Conservation (phyloP, 2,113 vertebrate genomes). For the Hippocampus zosterae region DNA sequence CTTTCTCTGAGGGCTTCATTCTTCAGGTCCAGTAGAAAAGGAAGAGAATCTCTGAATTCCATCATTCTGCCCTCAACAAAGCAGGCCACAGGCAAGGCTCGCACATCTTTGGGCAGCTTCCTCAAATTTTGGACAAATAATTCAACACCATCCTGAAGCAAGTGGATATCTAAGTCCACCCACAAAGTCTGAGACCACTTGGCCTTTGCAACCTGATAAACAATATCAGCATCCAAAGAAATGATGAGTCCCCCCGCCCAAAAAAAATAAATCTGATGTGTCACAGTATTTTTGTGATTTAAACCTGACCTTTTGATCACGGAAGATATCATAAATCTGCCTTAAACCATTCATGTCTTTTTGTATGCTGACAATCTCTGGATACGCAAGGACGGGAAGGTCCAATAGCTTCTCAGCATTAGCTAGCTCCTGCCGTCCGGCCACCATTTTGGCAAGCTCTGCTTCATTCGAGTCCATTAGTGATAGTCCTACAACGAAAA, state of each 20-base stretch:
- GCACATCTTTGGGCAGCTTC: conserved; percentile 80
- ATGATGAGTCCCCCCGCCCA: neutral
- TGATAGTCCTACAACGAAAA: conserved; percentile 70
- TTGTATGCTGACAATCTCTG: conserved; percentile 77
- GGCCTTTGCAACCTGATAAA: conserved; percentile 78
- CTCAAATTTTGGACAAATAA: conserved; percentile 76
- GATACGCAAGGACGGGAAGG: conserved; percentile 77
- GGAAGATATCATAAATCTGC: conserved; percentile 81
- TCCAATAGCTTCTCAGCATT: conserved; percentile 87
- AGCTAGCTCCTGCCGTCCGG: conserved; percentile 69
- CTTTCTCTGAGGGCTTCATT: conserved; percentile 89
- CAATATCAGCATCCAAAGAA: neutral
- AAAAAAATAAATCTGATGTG: neutral
- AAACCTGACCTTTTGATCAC: conserved; percentile 68
- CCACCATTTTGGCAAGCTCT: conserved; percentile 76
- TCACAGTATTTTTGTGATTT: neutral
- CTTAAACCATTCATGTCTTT: conserved; percentile 79
- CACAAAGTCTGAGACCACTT: conserved; percentile 93
- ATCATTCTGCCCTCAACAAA: conserved; percentile 85
- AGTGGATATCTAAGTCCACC: conserved; percentile 83
- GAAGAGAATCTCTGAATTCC: conserved; percentile 87
- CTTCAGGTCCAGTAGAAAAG: conserved; percentile 88
- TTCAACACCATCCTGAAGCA: conserved; percentile 86
- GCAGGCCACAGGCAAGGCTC: conserved; percentile 70
- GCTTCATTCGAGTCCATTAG: conserved; percentile 75